Evolutionary conservation across 2,113 vertebrate species (phyloP).

Genomic region (Taurulus bubalis): DNA sequence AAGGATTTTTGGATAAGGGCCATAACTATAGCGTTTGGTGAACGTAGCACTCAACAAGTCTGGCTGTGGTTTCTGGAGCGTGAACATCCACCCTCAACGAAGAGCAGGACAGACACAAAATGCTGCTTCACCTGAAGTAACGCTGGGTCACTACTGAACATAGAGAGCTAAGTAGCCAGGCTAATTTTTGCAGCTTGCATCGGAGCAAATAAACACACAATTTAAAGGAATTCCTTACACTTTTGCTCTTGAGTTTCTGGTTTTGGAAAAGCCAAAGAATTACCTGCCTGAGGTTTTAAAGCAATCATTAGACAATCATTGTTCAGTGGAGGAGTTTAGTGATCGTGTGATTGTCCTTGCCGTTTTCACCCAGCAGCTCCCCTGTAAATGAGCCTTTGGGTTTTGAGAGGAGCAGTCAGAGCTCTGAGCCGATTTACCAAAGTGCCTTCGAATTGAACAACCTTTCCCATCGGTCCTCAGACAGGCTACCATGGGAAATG

Average conservation of each 20-base stretch:
- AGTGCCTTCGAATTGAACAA: constrained; percentile 65
- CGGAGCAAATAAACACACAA: neutral
- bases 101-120: neutral
- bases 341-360: neutral
- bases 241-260: neutral
- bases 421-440: constrained; percentile 49
- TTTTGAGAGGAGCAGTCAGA: constrained; percentile 13
- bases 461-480: constrained; percentile 30
- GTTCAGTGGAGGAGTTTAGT: neutral
- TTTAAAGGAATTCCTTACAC: neutral
- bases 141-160: no score
- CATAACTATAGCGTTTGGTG: neutral
- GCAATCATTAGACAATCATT: neutral
- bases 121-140: neutral
- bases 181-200: neutral
- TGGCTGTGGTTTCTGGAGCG: neutral
- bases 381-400: constrained; percentile 41
- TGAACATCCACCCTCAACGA: neutral
- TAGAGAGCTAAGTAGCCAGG: neutral
- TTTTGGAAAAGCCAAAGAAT: neutral
- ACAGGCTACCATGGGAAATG: constrained; percentile 17
- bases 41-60: neutral
- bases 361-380: constrained; percentile 25
- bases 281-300: neutral
- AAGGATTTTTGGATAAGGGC: neutral